A percentile compares a stretch with the other conserved stretches of the same genome.
Conservation (phyloP, 1,140 invertebrate species). For the Drosophila melanica region DNA sequence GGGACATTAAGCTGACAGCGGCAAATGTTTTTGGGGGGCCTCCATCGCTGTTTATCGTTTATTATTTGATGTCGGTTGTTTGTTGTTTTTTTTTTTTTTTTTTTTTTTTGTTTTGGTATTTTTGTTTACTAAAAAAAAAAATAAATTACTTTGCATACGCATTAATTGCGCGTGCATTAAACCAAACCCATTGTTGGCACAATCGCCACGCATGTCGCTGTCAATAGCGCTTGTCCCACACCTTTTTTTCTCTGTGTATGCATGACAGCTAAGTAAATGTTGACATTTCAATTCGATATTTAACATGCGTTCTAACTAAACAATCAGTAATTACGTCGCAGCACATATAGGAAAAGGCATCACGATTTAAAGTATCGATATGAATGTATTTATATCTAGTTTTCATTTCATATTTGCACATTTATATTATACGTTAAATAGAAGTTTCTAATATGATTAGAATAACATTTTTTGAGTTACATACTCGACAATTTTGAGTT, state of each 20-base stretch:
- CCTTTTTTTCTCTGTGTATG: constrained; percentile 8
- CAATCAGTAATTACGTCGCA: constrained; percentile 27
- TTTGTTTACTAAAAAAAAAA: constrained; percentile 33
- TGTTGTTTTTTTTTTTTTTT: not conserved
- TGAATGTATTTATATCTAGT: too few species aligned
- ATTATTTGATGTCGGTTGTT: constrained; percentile 21
- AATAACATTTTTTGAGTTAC: too few species aligned
- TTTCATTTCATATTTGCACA: too few species aligned
- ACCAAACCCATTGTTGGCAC: constrained; percentile 24
- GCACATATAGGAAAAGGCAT: not conserved
- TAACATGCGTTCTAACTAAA: constrained; percentile 25
- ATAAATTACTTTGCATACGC: constrained; percentile 45
- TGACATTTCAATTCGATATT: constrained; percentile 52
- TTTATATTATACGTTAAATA: not conserved
- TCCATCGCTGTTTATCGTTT: constrained; percentile 20
- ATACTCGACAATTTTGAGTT: too few species aligned
- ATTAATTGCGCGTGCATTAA: constrained; percentile 46
- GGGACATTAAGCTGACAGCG: constrained; percentile 35
- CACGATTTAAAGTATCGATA: not conserved
- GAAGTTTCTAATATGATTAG: too few species aligned
- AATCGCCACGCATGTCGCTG: constrained; percentile 21
- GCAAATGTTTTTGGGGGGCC: constrained; percentile 28
- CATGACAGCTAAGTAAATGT: constrained; percentile 50
- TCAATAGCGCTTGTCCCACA: constrained; percentile 1
- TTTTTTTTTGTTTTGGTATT: not conserved